A percentile compares a stretch with the other conserved stretches of the same genome.
phyloP scores from a whole-genome alignment of 1,140 invertebrate genomes.

The Paracyclopina nana region DNA sequence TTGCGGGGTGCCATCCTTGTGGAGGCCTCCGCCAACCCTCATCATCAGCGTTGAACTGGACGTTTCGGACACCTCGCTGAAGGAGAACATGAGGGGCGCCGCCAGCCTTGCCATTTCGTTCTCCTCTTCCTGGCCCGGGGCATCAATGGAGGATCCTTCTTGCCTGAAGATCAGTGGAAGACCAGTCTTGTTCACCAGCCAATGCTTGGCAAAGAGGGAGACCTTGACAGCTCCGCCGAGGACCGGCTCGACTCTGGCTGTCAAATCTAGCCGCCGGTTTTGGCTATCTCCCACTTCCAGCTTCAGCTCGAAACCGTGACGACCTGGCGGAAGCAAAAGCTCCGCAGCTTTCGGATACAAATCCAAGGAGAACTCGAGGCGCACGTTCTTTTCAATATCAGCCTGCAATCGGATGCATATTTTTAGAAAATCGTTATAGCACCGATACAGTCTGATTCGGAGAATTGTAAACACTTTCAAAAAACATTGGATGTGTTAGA shows the following conservation, averaged over 20 bases:
- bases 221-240: slow-evolving; percentile 34
- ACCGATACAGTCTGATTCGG: too few relatives aligned
- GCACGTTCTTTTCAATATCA: slow-evolving; percentile 18
- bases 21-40: slow-evolving; percentile 48
- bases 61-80: slow-evolving; percentile 62
- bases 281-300: slow-evolving; percentile 18
- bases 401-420: too few relatives aligned
- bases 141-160: slow-evolving; percentile 41
- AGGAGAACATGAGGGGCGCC: slow-evolving; percentile 79
- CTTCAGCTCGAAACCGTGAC: slow-evolving; percentile 12
- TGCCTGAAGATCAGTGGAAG: slow-evolving; percentile 82
- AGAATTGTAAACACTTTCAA: too few relatives aligned
- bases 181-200: slow-evolving; percentile 89
- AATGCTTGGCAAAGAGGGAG: slow-evolving; percentile 62
- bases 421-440: too few relatives aligned
- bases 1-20: slow-evolving; percentile 39
- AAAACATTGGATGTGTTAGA: too few relatives aligned
- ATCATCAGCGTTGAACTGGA: slow-evolving; percentile 32
- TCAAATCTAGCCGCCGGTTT: slow-evolving; percentile 19
- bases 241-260: not conserved
- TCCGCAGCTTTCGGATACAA: slow-evolving; percentile 15
- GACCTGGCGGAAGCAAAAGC: slow-evolving; percentile 16
- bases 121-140: slow-evolving; percentile 78
- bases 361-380: slow-evolving; percentile 19
- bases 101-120: slow-evolving; percentile 81